Evolutionary conservation across 2,797 vertebrate genomes (phyloP).

Genomic region (Chaetodon trifasciatus): DNA sequence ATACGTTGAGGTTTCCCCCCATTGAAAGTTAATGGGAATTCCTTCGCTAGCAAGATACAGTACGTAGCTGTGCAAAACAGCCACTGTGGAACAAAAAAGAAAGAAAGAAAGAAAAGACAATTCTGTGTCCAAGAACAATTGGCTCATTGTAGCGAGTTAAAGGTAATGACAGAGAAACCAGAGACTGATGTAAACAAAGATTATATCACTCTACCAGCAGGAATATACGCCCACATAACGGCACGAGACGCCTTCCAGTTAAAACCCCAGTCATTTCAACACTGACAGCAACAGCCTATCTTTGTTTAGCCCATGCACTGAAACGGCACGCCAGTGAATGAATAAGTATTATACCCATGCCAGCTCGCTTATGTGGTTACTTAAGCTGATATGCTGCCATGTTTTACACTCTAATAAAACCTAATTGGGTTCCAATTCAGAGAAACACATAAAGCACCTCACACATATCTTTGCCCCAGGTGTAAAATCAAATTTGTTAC

Average conservation of each 20-base stretch:
- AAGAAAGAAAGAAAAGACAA: constrained; percentile 41
- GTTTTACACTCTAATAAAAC: constrained; percentile 81
- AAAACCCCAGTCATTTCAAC: constrained; percentile 61
- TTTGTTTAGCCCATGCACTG: constrained; percentile 69
- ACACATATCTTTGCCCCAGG: constrained; percentile 72
- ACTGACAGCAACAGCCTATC: constrained; percentile 71
- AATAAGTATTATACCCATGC: constrained; percentile 62
- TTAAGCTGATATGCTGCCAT: constrained; percentile 76
- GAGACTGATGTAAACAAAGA: constrained; percentile 80
- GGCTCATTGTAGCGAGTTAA: constrained; percentile 71
- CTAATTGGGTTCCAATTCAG: constrained; percentile 76
- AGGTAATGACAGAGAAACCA: constrained; percentile 77
- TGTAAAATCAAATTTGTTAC: constrained; percentile 78
- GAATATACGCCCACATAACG: constrained; percentile 65
- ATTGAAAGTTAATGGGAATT: constrained; percentile 75
- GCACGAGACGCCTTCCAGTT: constrained; percentile 67
- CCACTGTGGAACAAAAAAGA: constrained; percentile 46
- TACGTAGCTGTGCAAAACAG: constrained; percentile 65
- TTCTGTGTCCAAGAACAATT: constrained; percentile 73
- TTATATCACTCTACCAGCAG: constrained; percentile 74
- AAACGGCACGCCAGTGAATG: constrained; percentile 63
- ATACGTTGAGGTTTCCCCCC: constrained; percentile 80
- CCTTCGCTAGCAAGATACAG: constrained; percentile 60
- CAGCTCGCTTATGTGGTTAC: constrained; percentile 69
- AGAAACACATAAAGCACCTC: constrained; percentile 72